Evolutionary conservation across 2,888 invertebrate genomes (phyloP).

Genomic region (Xylota segnis): DNA sequence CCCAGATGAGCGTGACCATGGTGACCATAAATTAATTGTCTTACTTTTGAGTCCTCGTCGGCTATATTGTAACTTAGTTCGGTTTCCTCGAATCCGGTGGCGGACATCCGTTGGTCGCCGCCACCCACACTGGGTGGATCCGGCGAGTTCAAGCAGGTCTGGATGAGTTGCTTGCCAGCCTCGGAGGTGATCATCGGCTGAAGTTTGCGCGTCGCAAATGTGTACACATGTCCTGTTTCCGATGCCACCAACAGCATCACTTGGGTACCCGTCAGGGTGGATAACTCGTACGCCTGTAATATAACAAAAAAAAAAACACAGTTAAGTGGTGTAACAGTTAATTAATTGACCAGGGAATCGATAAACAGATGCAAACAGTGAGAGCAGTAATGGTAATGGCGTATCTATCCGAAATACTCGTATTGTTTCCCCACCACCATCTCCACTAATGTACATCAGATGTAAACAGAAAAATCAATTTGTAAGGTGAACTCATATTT

Average conservation of each 20-base stretch:
- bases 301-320: conserved; percentile 77
- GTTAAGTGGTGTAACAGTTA: conserved; percentile 29
- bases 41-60: conserved; percentile 98
- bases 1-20: conserved; percentile 89
- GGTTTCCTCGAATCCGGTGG: conserved; percentile 99
- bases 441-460: conserved; percentile 43
- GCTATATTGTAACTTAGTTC: conserved; percentile 98
- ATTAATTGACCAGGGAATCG: conserved; percentile 41
- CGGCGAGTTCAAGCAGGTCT: conserved; percentile 99
- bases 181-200: conserved; percentile 99
- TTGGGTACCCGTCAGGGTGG: conserved; percentile 99
- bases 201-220: conserved; percentile 98
- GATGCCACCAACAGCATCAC: conserved; percentile 99
- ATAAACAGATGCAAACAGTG: conserved; percentile 44
- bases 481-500: conserved; percentile 42
- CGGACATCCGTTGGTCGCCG: conserved; percentile 98
- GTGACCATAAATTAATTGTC: conserved; percentile 95
- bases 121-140: conserved; percentile 92
- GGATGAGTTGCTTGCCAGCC: conserved; percentile 98
- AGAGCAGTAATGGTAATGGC: conserved; percentile 22
- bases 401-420: conserved; percentile 9
- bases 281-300: conserved; percentile 98
- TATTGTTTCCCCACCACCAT: conserved; percentile 13
- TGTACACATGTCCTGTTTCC: conserved; percentile 99
- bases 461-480: conserved; percentile 75